Evolutionary conservation across 1,140 invertebrate genomes (phyloP).

Genomic region (Muscidifurax raptorellus): DNA sequence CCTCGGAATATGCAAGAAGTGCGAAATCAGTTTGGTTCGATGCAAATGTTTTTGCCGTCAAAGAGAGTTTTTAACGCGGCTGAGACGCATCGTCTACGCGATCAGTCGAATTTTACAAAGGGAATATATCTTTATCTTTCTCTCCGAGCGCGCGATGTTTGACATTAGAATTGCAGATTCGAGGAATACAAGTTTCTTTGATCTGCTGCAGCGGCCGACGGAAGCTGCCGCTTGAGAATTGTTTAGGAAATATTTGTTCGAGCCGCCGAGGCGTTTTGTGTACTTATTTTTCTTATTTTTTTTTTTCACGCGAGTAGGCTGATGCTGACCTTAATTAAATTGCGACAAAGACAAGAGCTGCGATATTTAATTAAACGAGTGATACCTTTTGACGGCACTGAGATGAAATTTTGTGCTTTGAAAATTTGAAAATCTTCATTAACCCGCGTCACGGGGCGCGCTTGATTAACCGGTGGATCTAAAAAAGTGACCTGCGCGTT

Average conservation of each 20-base stretch:
- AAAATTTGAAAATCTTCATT: background rate
- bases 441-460: too few relatives aligned
- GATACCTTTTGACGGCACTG: too few relatives aligned
- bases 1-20: background rate
- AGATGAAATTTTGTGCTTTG: too few relatives aligned
- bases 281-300: conserved; percentile 19
- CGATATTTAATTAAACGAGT: background rate
- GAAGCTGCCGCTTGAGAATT: background rate
- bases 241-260: conserved; percentile 20
- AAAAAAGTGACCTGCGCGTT: too few relatives aligned
- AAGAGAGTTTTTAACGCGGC: conserved; percentile 24
- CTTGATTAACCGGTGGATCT: too few relatives aligned
- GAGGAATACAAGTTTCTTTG: conserved; percentile 31
- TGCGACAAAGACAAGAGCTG: background rate
- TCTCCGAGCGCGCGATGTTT: background rate
- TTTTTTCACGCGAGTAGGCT: too few relatives aligned
- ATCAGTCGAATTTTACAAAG: conserved; percentile 27
- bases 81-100: background rate
- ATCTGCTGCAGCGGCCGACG: conserved; percentile 10
- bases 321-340: too few relatives aligned
- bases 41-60: conserved; percentile 38
- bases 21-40: background rate
- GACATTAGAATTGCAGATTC: conserved; percentile 45
- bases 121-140: background rate
- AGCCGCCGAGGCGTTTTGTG: background rate